Conservation (phyloP, 2,113 vertebrate genomes). For the Cheirogaleus medius region DNA sequence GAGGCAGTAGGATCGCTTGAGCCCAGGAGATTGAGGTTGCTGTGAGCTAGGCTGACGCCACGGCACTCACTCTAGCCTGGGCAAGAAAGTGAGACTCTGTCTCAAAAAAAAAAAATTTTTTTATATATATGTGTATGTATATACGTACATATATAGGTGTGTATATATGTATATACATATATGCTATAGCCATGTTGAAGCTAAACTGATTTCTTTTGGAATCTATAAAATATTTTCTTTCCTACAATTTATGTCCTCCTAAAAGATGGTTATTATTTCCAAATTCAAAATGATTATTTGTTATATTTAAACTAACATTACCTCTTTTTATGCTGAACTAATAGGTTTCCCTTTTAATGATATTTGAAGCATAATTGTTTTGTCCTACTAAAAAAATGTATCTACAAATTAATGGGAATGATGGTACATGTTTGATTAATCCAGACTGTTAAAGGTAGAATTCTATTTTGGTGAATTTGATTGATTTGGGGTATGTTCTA, state of each 20-base stretch:
- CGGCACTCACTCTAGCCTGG: no score
- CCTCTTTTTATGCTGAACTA: neutral
- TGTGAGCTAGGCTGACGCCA: no score
- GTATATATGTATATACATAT: neutral
- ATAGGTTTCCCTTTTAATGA: conserved; percentile 6
- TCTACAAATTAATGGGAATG: neutral
- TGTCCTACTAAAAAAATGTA: neutral
- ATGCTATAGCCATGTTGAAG: neutral
- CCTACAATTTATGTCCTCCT: neutral
- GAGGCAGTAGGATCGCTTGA: no score
- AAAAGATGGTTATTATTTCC: neutral
- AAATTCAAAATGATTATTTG: conserved; percentile 26
- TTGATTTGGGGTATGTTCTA: neutral
- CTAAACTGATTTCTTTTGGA: neutral
- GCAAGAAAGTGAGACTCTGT: no score
- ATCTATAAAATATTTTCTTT: neutral
- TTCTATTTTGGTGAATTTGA: conserved; percentile 9
- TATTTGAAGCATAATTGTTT: conserved; percentile 10
- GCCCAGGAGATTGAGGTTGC: no score
- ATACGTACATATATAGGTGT: neutral
- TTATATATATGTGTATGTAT: neutral
- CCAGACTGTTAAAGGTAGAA: neutral
- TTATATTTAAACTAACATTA: conserved; percentile 18
- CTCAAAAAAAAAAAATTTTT: neutral
- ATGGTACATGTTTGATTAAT: neutral